Base-by-base conservation (phyloP, 2,888 invertebrate species). In the Sabatieria punctata region DNA sequence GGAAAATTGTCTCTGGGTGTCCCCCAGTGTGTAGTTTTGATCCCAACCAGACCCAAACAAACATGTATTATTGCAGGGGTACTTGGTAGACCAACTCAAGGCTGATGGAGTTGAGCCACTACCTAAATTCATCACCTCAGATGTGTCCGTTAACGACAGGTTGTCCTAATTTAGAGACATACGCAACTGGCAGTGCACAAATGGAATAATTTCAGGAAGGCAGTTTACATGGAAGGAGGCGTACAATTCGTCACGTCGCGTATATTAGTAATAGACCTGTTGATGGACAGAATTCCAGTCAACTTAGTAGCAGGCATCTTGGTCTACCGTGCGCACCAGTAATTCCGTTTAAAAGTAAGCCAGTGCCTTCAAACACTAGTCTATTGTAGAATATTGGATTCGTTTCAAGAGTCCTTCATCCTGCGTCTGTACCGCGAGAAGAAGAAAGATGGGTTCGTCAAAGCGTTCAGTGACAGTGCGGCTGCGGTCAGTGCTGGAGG, bases 261-360 rank as follows among this genome's bases (percentile, higher is more conserved):
- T 49, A 88, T 97, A 57, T 73, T 97, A 47, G 88, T 97, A 2
- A 86, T 97, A 4, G 97, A 97, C 72, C 72, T 99, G 55, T 72
- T 97, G 45, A 89, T 88, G 66, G 79, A 84, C 49, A 75, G 89
- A 52, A 76, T 97, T 33, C 95, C 95, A 0, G 74, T 83, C 26
- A 75, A 82, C 46, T 77, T 84, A 58, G 78, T 95, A 21, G 85
- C 86, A 6, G 95, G 95, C 4, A 79, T 97, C 50, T 71, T 97
- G 53, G 82, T 95, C 4, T 75, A 85, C 55, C 76, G 84, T 60
- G 93, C 91, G 1, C 91, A 97, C 68, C 8, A 6, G 37, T n/a
- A 11, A 30, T 30, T 30, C 30, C 15, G 15, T 30, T 8, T 30
- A 66, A 58, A 65, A 15, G 30, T 65, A 50, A 49, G 56, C 49